Percentiles rank a stretch among this genome's conserved stretches.
Evolutionary conservation across 1,140 invertebrate species (phyloP).

Genomic region (Drosophila subobscura): DNA sequence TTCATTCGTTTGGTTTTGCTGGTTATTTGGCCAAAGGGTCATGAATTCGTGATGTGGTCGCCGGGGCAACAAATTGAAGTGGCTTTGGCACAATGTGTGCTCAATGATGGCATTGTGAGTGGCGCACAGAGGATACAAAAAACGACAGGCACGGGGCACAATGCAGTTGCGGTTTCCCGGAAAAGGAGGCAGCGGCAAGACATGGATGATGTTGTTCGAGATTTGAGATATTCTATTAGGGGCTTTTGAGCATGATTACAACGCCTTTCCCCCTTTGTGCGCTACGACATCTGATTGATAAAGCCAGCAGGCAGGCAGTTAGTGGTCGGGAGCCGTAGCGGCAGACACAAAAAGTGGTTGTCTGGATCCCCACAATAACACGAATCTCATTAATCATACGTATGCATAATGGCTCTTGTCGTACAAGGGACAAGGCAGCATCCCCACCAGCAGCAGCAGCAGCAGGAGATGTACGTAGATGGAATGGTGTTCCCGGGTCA

Average conservation of each 20-base stretch:
- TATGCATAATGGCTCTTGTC: constrained; percentile 77
- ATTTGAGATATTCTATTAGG: constrained; percentile 47
- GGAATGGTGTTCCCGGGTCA: constrained; percentile 6
- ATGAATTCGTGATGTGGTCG: constrained; percentile 75
- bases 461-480: neutral
- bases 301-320: constrained; percentile 26
- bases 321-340: constrained; percentile 7
- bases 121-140: neutral
- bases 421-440: constrained; percentile 36
- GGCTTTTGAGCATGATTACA: constrained; percentile 42
- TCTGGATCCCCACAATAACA: constrained; percentile 69
- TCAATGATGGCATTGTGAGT: constrained; percentile 15
- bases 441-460: neutral
- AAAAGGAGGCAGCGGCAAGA: neutral
- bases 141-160: neutral
- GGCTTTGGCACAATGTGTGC: constrained; percentile 47
- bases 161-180: constrained; percentile 40
- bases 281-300: constrained; percentile 36
- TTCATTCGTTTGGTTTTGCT: constrained; percentile 39
- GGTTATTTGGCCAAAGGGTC: constrained; percentile 67
- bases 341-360: constrained; percentile 26
- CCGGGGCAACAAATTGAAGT: constrained; percentile 74
- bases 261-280: constrained; percentile 28
- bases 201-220: constrained; percentile 7
- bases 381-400: constrained; percentile 79